These are phyloP conservation scores for Papilio glaucus DNA, from an alignment of 1,140 invertebrate genomes.

Conservation along the genomic window DNA sequence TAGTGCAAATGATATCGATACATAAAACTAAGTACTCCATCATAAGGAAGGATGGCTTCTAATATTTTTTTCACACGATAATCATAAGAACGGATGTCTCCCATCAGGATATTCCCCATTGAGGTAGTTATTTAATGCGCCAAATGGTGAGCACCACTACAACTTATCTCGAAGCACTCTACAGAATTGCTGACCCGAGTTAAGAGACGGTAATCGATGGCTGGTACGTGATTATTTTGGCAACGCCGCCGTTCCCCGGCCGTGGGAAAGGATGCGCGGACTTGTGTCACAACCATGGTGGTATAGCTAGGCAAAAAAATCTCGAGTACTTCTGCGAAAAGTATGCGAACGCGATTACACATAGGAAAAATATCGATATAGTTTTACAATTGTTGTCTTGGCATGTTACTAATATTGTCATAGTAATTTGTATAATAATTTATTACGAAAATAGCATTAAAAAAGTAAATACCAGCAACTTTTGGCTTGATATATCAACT, in stretches of 20 bases:
- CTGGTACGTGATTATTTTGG: conserved; percentile 35
- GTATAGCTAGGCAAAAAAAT: conserved; percentile 16
- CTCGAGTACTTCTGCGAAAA: conserved; percentile 3
- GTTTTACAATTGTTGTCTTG: too few relatives aligned
- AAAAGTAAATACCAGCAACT: too few relatives aligned
- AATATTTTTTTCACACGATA: conserved; percentile 7
- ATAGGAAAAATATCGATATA: too few relatives aligned
- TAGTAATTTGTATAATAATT: too few relatives aligned
- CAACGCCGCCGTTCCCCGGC: not conserved
- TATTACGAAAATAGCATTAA: too few relatives aligned
- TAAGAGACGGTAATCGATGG: conserved; percentile 23
- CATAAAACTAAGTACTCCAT: too few relatives aligned
- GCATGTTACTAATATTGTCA: too few relatives aligned
- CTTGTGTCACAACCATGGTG: conserved; percentile 24
- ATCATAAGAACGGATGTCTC: conserved; percentile 27
- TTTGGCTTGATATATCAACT: too few relatives aligned
- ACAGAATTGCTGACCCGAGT: conserved; percentile 35
- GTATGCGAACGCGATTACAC: not conserved
- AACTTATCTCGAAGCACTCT: conserved; percentile 11
- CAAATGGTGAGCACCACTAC: conserved; percentile 31
- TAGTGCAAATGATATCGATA: too few relatives aligned
- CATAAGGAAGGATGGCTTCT: not conserved
- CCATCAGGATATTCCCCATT: conserved; percentile 32
- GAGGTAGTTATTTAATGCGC: conserved; percentile 33
- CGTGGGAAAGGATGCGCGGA: conserved; percentile 32